Evolutionary conservation across 2,797 vertebrate species (phyloP), one percentile per base, ranked within the genome.

Genomic region (Sternarchorhynchus goeldii): DNA sequence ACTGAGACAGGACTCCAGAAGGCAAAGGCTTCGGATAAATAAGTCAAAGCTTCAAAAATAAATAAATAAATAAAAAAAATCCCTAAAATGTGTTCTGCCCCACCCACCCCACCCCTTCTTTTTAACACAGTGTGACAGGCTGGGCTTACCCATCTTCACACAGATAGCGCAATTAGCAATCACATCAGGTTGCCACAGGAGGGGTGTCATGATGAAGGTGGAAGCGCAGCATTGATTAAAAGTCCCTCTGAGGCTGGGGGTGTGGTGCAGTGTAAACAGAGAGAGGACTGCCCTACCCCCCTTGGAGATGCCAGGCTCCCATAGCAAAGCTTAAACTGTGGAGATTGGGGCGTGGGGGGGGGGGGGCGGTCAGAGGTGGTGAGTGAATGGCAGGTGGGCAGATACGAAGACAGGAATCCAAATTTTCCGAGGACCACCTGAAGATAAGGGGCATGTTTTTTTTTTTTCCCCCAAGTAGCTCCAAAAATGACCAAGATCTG

Each of bases 211-310:
- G 62, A 72, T 66, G 60, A 29, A 65, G 75, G 57, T 5, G 70
- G 78, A 81, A 76, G 78, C 50, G 39, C 32, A 34, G 69, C 76
- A 79, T 81, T 70, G 83, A 85, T 85, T 83, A 83, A 66, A 66
- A 70, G 58, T 81, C 78, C 82, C 71, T 67, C 45, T 64, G 59
- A 76, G 77, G 20, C 53, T 69, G 53, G 45, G 70, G 79, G 58
- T 75, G 77, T 70, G 68, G 75, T 75, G 58, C 76, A 72, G 77
- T 75, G 77, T 63, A 79, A 82, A 79, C 68, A 66, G 64, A 81
- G 75, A 32, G 41, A 77, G 81, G 50, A 77, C 21, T 73, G 77
- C 66, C 69, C 79, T 70, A 62, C 74, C 64, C 79, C 76, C 84
- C 64, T 78, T 17, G 34, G 76, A 83, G 79, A 81, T 34, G 29